Percentiles rank a stretch among this genome's conserved stretches.
These are phyloP conservation scores for Lerista edwardsae DNA, from an alignment of 2,797 vertebrate genomes.

Conservation along the genomic window DNA sequence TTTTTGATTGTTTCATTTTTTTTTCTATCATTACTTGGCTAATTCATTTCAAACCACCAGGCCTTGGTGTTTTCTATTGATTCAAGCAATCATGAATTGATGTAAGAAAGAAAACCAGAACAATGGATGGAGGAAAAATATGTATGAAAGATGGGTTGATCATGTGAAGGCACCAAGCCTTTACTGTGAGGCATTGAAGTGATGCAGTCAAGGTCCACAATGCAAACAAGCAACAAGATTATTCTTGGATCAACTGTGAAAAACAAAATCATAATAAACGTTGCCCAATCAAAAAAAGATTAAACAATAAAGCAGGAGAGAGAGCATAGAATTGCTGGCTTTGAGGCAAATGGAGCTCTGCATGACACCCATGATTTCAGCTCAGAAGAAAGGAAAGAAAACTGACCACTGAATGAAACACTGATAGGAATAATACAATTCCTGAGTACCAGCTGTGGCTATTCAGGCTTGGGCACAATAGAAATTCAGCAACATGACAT, in stretches of 20 bases:
- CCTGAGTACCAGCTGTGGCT: not conserved
- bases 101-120: not conserved
- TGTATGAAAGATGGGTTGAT: not conserved
- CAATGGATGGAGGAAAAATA: not conserved
- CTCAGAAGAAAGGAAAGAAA: not conserved
- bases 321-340: not conserved
- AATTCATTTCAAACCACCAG: constrained; percentile 25
- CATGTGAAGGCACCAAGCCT: not conserved
- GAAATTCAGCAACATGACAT: not conserved
- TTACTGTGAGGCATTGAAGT: not conserved
- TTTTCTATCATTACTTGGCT: not conserved
- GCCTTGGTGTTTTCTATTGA: not conserved
- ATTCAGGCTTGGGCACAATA: constrained; percentile 3
- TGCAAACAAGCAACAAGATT: constrained; percentile 17
- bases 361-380: not conserved
- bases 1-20: not conserved
- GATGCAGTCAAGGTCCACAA: not conserved
- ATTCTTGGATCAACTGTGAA: constrained; percentile 13
- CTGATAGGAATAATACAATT: constrained; percentile 1
- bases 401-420: constrained; percentile 4
- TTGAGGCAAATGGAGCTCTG: not conserved
- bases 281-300: not conserved
- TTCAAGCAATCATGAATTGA: not conserved
- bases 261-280: not conserved
- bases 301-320: not conserved